Evolutionary conservation across 2,888 invertebrate genomes (phyloP).

Genomic region (Imbricaverruca yamaguchii): DNA sequence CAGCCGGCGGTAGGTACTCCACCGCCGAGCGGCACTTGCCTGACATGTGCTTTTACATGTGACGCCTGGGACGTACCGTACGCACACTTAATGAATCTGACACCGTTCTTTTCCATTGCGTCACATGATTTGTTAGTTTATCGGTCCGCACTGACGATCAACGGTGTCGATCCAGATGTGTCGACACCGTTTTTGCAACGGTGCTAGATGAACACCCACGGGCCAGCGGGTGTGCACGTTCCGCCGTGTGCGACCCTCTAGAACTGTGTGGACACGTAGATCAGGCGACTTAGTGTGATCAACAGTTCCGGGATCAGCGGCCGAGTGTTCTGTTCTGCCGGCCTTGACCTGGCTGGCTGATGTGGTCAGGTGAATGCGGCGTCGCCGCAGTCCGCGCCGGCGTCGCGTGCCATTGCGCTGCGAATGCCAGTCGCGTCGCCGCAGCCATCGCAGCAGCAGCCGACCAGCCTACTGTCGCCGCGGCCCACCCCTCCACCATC

Average conservation of each 20-base stretch:
- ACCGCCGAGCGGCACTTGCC: no score
- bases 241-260: constrained; percentile 1
- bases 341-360: no score
- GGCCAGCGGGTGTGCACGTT: constrained; percentile 11
- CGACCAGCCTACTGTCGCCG: background rate
- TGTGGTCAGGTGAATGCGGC: constrained; percentile 1
- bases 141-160: background rate
- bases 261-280: background rate
- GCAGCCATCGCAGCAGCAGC: background rate
- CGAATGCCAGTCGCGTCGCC: background rate
- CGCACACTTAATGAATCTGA: no score
- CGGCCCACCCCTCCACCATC: constrained; percentile 3
- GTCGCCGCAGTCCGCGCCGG: constrained; percentile 1
- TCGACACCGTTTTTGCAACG: background rate
- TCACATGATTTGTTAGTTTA: no score
- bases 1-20: background rate
- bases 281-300: no score
- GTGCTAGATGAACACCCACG: background rate
- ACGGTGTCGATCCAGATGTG: background rate
- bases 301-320: no score
- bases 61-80: no score
- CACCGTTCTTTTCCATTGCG: no score
- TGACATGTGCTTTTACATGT: no score
- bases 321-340: no score
- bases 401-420: background rate